phyloP scores from a whole-genome alignment of 2,113 vertebrate genomes.

The Pomatostomus ruficeps region DNA sequence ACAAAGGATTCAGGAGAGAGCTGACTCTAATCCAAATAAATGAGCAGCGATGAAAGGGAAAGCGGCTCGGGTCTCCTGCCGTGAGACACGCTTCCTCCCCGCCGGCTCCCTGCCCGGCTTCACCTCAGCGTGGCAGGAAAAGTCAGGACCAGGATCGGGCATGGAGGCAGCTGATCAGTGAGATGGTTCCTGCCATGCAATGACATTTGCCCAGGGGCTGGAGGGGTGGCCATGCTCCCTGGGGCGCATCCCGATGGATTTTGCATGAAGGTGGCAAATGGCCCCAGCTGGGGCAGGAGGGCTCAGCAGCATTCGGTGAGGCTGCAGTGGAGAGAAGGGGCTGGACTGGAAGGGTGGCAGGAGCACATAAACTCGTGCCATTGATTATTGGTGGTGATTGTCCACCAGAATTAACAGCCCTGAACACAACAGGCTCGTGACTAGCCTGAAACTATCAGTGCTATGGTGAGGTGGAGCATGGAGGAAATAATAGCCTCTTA shows the following conservation, averaged over 20 bases:
- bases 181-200: not conserved
- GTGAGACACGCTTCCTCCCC: conserved; percentile 54
- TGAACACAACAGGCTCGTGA: not conserved
- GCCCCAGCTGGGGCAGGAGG: not conserved
- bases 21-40: conserved; percentile 69
- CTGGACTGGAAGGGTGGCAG: not conserved
- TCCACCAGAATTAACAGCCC: not conserved
- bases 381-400: not conserved
- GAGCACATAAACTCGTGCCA: rapidly evolving
- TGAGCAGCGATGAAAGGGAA: conserved; percentile 39
- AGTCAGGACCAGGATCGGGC: not conserved
- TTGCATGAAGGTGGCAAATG: not conserved
- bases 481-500: conserved; percentile 39
- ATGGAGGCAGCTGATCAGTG: not conserved
- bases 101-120: not conserved
- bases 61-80: conserved; percentile 21
- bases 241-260: not conserved
- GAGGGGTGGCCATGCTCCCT: not conserved
- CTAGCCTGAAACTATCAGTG: not conserved
- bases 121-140: not conserved
- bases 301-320: not conserved
- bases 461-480: not conserved
- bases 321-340: not conserved
- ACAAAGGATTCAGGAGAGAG: conserved; percentile 68
- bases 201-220: not conserved